Evolutionary conservation across 2,888 invertebrate genomes (phyloP).

Genomic region (Diarsia rubi): DNA sequence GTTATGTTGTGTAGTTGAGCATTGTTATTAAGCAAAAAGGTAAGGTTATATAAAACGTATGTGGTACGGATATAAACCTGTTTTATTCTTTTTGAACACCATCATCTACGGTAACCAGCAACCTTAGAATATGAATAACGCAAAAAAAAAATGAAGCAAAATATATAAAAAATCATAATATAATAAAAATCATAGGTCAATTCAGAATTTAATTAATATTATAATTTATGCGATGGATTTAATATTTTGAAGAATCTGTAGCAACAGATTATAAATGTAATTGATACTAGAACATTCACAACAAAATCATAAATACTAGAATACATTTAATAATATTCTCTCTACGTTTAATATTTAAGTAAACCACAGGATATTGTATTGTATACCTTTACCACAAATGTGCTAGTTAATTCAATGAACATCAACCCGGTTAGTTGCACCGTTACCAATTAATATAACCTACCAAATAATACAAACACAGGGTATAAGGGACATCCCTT

Average conservation of each 20-base stretch:
- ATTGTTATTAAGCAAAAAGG: too few species aligned
- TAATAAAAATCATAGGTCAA: too few species aligned
- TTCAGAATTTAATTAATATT: too few species aligned
- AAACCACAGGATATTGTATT: slow-evolving; percentile 26
- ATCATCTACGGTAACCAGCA: too few species aligned
- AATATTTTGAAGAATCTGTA: neutral
- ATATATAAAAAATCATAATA: too few species aligned
- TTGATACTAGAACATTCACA: slow-evolving; percentile 3
- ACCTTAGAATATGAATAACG: too few species aligned
- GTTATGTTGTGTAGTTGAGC: neutral
- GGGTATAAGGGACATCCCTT: too few species aligned
- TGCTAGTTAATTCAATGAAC: neutral
- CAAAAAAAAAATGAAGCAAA: too few species aligned
- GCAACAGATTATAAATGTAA: neutral
- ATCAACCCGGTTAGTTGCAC: neutral
- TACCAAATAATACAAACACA: too few species aligned
- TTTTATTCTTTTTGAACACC: too few species aligned
- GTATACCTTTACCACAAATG: slow-evolving; percentile 26
- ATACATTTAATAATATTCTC: neutral
- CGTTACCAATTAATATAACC: neutral
- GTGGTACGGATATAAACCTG: too few species aligned
- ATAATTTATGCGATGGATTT: neutral
- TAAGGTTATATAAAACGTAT: too few species aligned
- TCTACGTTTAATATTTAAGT: slow-evolving; percentile 20
- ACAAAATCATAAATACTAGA: slow-evolving; percentile 7